Conservation (phyloP, 2,113 vertebrate genomes). For the Corvus cornix region DNA sequence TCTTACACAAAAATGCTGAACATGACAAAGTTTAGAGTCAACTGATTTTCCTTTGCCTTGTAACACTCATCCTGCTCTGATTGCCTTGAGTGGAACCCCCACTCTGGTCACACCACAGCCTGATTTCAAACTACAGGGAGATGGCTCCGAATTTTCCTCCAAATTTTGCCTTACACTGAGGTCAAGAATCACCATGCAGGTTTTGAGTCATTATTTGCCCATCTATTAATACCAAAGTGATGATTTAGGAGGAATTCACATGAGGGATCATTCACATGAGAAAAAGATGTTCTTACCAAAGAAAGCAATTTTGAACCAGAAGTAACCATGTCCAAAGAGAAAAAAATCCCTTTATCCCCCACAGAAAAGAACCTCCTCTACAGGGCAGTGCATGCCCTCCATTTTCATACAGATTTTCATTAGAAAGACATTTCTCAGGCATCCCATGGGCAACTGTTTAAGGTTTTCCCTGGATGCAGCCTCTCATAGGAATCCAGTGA, state of each 20-base stretch:
- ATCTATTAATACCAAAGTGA: not conserved
- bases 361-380: not conserved
- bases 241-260: not conserved
- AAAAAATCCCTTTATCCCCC: not conserved
- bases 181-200: accelerated
- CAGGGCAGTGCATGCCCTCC: not conserved
- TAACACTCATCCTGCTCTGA: not conserved
- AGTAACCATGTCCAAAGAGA: not conserved
- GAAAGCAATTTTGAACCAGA: not conserved
- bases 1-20: not conserved
- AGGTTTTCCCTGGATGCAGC: not conserved
- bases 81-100: not conserved
- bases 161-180: not conserved
- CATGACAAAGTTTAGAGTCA: not conserved
- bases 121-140: not conserved
- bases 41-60: not conserved
- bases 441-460: not conserved
- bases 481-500: not conserved
- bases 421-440: not conserved
- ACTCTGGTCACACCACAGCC: not conserved
- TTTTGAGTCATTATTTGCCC: not conserved
- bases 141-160: not conserved
- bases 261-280: not conserved
- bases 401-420: constrained; percentile 1
- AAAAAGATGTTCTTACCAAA: not conserved